Evolutionary conservation across 2,797 vertebrate species (phyloP).

Genomic region (Thripadectes ignobilis): DNA sequence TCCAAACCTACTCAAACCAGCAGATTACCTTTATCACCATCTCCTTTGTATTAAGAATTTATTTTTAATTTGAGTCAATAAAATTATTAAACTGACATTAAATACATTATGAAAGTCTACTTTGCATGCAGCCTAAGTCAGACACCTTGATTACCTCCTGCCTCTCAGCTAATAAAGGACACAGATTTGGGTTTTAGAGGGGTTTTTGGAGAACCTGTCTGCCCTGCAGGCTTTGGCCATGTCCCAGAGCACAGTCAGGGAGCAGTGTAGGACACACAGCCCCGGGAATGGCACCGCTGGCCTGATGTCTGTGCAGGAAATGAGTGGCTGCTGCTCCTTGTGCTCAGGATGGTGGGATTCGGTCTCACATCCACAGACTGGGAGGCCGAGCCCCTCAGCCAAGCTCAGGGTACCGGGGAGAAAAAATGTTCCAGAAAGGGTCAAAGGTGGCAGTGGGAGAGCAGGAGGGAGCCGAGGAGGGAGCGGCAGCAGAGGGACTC

Average conservation of each 20-base stretch:
- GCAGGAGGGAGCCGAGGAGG: background rate
- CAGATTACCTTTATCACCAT: background rate
- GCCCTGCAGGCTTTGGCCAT: background rate
- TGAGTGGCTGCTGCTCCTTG: background rate
- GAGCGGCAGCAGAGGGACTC: background rate
- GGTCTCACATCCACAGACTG: background rate
- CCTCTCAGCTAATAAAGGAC: background rate
- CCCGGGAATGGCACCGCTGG: rapidly evolving
- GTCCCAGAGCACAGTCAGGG: background rate
- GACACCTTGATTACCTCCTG: background rate
- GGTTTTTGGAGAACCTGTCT: background rate
- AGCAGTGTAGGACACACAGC: too few species aligned
- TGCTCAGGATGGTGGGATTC: background rate
- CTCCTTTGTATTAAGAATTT: background rate
- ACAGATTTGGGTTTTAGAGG: rapidly evolving
- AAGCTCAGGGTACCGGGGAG: background rate
- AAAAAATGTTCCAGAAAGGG: background rate
- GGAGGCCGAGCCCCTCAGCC: background rate
- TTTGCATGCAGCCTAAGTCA: background rate
- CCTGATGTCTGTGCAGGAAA: background rate
- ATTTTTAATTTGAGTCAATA: background rate
- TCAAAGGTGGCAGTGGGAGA: background rate
- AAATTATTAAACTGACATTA: background rate
- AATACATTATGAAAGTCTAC: background rate
- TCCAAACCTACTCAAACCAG: background rate